Percentiles rank a stretch among this genome's conserved stretches.
These are phyloP conservation scores for Cephonodes hylas DNA, from an alignment of 2,888 invertebrate species.

Conservation along the genomic window DNA sequence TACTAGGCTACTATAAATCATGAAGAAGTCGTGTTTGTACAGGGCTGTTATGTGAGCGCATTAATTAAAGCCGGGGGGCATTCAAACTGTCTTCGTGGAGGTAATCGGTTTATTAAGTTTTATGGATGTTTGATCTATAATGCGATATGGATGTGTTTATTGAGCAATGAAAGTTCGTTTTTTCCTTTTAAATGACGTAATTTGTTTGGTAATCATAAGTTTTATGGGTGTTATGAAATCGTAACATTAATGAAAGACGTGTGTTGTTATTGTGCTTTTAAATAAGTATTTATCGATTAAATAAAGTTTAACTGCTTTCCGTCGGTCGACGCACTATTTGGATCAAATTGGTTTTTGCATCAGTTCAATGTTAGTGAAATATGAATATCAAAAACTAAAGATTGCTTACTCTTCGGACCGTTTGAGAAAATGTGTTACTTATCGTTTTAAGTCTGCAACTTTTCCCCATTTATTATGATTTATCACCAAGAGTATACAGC, in stretches of 20 bases:
- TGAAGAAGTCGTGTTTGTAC: constrained; percentile 10
- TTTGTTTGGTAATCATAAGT: background rate
- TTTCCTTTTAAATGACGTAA: background rate
- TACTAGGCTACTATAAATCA: constrained; percentile 10
- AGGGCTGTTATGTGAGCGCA: constrained; percentile 9
- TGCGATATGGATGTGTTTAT: background rate
- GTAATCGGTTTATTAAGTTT: constrained; percentile 8
- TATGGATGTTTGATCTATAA: constrained; percentile 4
- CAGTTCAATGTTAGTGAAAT: too few species aligned
- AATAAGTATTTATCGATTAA: too few species aligned
- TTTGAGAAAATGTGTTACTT: too few species aligned
- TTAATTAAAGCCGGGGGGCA: constrained; percentile 12
- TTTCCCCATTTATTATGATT: too few species aligned
- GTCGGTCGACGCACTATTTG: too few species aligned
- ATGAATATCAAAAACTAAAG: too few species aligned
- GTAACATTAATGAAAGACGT: background rate
- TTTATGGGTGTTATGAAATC: background rate
- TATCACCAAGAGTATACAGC: too few species aligned
- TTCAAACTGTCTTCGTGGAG: constrained; percentile 10
- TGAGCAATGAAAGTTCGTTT: background rate
- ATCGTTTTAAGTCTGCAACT: too few species aligned
- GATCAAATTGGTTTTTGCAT: too few species aligned
- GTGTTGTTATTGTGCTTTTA: too few species aligned
- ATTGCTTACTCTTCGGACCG: too few species aligned
- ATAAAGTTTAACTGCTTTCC: too few species aligned